Base-by-base conservation (phyloP, 2,113 vertebrate species). In the Zapus hudsonius region DNA sequence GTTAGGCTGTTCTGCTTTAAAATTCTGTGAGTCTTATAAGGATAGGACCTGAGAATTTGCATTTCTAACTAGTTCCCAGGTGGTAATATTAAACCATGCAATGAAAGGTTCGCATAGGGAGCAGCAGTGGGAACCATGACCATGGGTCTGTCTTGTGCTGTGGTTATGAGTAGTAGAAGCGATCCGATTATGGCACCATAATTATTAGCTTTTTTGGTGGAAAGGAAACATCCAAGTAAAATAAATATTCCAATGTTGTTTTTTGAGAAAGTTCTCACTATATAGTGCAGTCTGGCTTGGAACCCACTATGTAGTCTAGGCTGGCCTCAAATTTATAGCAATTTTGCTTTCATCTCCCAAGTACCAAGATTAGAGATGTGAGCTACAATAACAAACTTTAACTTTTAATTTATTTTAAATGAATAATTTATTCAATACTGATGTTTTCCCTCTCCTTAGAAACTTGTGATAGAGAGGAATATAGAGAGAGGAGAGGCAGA, bases 161-260 rank as follows among this genome's bases (percentile, higher is more conserved):
- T 70, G 63, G 11, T 55, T 94, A 44, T 70, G 27, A n/a, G 5
- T 61, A 55, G 66, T 82, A 63, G 40, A 66, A 2, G 38, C 7
- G 9, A 85, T 55, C 23, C 83, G 33, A 31, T 84, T 19, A 80
- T 11, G 92, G 33, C 25, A 59, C 36, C 89, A 6, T 38, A 63
- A 19, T 47, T n/a, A 86, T 70, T 67, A 94, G 22, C 33, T 89
- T 19, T 84, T 91, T 70, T 76, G 23, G 6, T 91, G n/a, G 3
- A 92, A 42, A 89, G 38, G 38, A 93, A 91, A 89, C 1, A 64
- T 17, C 40, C 57, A 91, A 38, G 59, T 79, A 79, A 93, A 85
- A 79, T 59, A 40, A 72, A 40, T 40, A 22, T 22, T 84, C 17
- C 64, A 70, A 59, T 75, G 64, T 81, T 92, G 22, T 11, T 40